Base-by-base conservation (phyloP, 2,797 vertebrate genomes). In the Lepilemur septentrionalis region DNA sequence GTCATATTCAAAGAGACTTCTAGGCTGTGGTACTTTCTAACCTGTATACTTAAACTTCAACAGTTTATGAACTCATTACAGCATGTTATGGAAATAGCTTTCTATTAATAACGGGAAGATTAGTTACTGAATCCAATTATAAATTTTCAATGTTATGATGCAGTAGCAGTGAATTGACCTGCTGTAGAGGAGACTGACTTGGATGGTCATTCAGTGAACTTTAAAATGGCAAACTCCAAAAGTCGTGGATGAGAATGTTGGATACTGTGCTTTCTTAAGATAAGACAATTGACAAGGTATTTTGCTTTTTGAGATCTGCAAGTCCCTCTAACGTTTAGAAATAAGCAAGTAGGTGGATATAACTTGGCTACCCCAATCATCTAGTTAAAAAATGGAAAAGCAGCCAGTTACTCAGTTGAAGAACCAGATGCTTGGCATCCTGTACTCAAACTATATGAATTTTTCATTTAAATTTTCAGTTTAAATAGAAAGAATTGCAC, bases 381-480 rank as follows among this genome's bases (percentile, higher is more conserved):
- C 50, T 91, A 70, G 46, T 67, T 96, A 65, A 92, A 91, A 91
- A 92, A 57, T 72, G 4, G 46, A 95, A 87, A 79, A 46, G 4
- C 0, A 83, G 41, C 30, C n/a, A 84, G 23, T 38, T 57, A 85
- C 4, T 57, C 43, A 65, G 20, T 30, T 35, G 35, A 91, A 92
- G 67, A 78, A 14, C 38, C 72, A 90, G 57, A 70, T 1, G 9
- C n/a, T 78, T 90, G 65, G 22, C 10, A 35, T 52, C 67, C 5
- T 41, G 8, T 91, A 20, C 20, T 76, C 67, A 30, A 72, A 46
- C 78, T 78, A 83, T 38, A 48, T 83, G 83, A n/a, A 89, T 65
- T 35, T 76, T 84, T 59, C 23, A 93, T 48, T 87, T 73, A 91
- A 73, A 75, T 59, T 59, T 89, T 89, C 35, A 87, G 46, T 73